Conservation (phyloP, 2,888 invertebrate genomes). For the Nebria brevicollis region DNA sequence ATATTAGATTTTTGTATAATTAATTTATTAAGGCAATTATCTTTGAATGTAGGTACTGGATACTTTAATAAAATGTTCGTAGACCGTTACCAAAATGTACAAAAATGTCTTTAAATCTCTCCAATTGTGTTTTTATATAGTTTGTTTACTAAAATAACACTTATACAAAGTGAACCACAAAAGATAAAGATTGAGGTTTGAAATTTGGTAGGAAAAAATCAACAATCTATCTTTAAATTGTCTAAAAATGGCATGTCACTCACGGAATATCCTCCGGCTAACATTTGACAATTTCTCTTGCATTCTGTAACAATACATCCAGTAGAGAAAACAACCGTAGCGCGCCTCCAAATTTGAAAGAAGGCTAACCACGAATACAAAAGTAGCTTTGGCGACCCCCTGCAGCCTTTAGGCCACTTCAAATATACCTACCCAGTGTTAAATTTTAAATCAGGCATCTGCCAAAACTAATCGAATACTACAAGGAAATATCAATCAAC, state of each 20-base stretch:
- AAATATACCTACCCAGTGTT: not conserved
- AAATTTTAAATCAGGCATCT: not conserved
- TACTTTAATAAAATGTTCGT: not conserved
- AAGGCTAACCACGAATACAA: conserved; percentile 2
- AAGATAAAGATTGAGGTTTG: not conserved
- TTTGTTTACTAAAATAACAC: conserved; percentile 21
- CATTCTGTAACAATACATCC: not conserved
- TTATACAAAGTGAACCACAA: not conserved
- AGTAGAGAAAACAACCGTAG: conserved; percentile 10
- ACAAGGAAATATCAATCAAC: not conserved
- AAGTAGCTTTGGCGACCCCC: conserved; percentile 2
- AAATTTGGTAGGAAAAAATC: not conserved
- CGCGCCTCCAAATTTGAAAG: not conserved
- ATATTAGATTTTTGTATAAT: too few relatives aligned
- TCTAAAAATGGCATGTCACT: conserved; percentile 3
- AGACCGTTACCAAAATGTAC: not conserved
- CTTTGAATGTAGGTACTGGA: too few relatives aligned
- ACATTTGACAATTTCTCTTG: conserved; percentile 7
- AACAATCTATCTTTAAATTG: not conserved
- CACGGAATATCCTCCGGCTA: not conserved
- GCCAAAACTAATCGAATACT: not conserved
- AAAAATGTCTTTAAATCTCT: not conserved
- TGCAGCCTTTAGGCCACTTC: conserved; percentile 8
- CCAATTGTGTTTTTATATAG: not conserved
- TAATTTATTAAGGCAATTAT: too few relatives aligned